Evolutionary conservation across 2,888 invertebrate species (phyloP), one percentile per base, ranked within the genome.

Genomic region (Zygothrica quintamaculata): DNA sequence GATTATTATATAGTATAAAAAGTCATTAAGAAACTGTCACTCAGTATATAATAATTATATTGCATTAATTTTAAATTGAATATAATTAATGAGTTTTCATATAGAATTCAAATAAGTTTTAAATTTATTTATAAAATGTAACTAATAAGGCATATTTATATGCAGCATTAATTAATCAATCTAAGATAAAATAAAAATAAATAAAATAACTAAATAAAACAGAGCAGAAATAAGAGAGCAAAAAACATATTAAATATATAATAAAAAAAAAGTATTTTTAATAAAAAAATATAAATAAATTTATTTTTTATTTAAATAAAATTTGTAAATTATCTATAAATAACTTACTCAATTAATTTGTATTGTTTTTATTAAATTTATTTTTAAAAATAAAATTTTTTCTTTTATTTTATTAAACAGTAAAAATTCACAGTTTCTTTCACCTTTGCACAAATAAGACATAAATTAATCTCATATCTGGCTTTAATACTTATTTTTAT

Each of bases 1-100:
- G 59, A 46, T 44, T 50, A 43, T 55, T 51, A 65, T 39, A 34
- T 37, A 15, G n/a, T n/a, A n/a, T 16, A 31, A n/a, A 18, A 36
- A 42, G 50, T 53, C 52, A 72, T 72, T 72, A 69, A 72, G 74
- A 69, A 71, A 59, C 13, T 56, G 74, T 64, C 71, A 68, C 18
- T 55, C 58, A 18, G 5, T 9, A 8, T 48, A 37, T 68, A 64
- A 68, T 74, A 68, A 64, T 47, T 47, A 34, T 48, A 36, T 46
- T 74, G 43, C 52, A 68, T 33, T 29, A 31, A 51, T 37, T 53
- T 37, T 56, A 40, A 34, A 29, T 12, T 25, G 7, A 15, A 46
- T 15, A 36, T 48, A 51, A 33, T 39, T 69, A 65, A 74, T 62
- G 46, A 57, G 51, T 48, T 50, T 26, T 13, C 9, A 22, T 31